Percentiles rank a stretch among this genome's conserved stretches.
phyloP scores from a whole-genome alignment of 2,888 invertebrate species.

The Hydraecia micacea region DNA sequence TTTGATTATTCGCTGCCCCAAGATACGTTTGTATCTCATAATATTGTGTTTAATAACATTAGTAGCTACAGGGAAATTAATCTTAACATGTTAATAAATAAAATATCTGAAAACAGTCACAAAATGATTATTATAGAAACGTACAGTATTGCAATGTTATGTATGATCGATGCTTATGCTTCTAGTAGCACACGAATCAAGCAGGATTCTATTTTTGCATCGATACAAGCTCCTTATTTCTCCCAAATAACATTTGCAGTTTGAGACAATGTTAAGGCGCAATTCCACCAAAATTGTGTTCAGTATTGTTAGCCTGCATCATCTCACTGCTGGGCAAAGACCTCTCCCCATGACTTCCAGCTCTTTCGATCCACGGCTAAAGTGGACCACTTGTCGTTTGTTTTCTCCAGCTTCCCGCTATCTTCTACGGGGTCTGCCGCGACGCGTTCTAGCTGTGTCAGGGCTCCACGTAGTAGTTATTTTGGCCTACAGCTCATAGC shows the following conservation, averaged over 20 bases:
- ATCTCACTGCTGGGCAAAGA: not conserved
- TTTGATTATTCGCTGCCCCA: not conserved
- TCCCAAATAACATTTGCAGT: not conserved
- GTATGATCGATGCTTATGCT: constrained; percentile 50
- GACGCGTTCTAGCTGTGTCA: too few relatives aligned
- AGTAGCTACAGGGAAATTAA: not conserved
- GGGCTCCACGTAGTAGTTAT: too few relatives aligned
- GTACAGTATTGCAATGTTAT: constrained; percentile 38
- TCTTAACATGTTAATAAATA: not conserved
- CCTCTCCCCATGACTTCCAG: not conserved
- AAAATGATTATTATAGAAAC: constrained; percentile 10
- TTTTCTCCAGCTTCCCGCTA: too few relatives aligned
- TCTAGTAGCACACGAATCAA: constrained; percentile 43
- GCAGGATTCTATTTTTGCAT: constrained; percentile 46
- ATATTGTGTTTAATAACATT: not conserved
- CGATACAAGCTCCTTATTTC: constrained; percentile 37
- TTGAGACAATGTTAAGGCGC: constrained; percentile 9
- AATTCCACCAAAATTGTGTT: not conserved
- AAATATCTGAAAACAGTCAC: constrained; percentile 19
- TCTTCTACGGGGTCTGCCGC: too few relatives aligned
- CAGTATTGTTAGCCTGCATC: not conserved
- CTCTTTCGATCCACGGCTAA: not conserved
- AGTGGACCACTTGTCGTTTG: not conserved
- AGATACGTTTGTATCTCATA: too few relatives aligned
- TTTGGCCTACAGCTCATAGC: too few relatives aligned